Evolutionary conservation across 2,113 vertebrate species (phyloP).

Genomic region (Pyxicephalus adspersus): DNA sequence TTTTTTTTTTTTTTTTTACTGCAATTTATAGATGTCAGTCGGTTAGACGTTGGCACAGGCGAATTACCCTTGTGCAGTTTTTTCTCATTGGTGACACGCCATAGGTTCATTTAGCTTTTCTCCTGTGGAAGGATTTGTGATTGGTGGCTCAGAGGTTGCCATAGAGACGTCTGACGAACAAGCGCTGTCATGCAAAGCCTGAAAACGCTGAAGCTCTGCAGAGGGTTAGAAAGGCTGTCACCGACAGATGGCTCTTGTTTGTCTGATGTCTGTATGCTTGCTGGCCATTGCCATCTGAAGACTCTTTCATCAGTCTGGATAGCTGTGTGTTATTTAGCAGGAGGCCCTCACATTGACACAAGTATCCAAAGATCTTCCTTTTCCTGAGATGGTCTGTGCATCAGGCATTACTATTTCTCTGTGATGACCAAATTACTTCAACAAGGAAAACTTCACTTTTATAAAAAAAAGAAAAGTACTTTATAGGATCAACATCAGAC

Average conservation of each 20-base stretch:
- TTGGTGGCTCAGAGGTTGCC: conserved; percentile 66
- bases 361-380: too few relatives aligned
- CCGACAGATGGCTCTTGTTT: conserved; percentile 54
- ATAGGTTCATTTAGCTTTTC: conserved; percentile 68
- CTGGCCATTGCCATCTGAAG: background rate
- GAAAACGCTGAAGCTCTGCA: conserved; percentile 60
- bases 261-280: background rate
- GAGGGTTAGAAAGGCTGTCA: background rate
- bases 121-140: conserved; percentile 68
- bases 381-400: too few relatives aligned
- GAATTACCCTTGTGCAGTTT: conserved; percentile 68
- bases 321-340: background rate
- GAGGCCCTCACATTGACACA: background rate
- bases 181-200: conserved; percentile 67
- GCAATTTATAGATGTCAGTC: conserved; percentile 69
- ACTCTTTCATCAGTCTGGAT: background rate
- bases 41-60: conserved; percentile 66
- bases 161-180: conserved; percentile 71
- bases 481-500: too few relatives aligned
- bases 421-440: too few relatives aligned
- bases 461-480: too few relatives aligned
- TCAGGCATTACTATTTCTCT: too few relatives aligned
- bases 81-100: conserved; percentile 71
- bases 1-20: conserved; percentile 73
- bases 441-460: too few relatives aligned